Percentiles rank a stretch among this genome's conserved stretches.
Conservation (phyloP, 2,797 vertebrate genomes). For the Erethizon dorsatum region DNA sequence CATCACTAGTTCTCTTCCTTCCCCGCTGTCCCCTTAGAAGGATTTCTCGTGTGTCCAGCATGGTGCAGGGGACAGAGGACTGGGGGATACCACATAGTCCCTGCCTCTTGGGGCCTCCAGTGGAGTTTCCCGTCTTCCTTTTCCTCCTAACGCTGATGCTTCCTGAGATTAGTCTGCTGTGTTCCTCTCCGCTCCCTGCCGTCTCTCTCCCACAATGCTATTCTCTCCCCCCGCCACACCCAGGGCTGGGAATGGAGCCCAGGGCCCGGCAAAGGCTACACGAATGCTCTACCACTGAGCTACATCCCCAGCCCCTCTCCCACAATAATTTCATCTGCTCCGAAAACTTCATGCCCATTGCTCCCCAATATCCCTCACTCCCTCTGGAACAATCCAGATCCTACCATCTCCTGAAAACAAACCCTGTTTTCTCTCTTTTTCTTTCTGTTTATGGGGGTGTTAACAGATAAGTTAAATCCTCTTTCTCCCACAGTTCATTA, state of each 20-base stretch:
- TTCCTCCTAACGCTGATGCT: neutral
- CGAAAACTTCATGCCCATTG: neutral
- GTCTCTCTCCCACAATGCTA: neutral
- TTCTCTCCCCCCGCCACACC: neutral
- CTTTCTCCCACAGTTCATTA: neutral
- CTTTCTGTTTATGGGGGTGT: neutral
- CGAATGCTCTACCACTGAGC: neutral
- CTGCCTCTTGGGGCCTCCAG: neutral
- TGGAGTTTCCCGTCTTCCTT: neutral
- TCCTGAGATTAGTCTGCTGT: neutral
- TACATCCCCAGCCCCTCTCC: neutral
- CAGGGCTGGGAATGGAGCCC: neutral
- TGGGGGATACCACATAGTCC: neutral
- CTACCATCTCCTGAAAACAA: constrained; percentile 33
- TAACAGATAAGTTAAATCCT: neutral
- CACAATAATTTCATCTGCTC: neutral
- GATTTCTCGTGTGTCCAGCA: neutral
- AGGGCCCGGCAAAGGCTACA: neutral
- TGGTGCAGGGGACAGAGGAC: neutral
- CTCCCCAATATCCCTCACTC: neutral
- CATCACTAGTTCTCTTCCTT: neutral
- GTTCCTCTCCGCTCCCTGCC: neutral
- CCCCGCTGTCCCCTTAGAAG: neutral
- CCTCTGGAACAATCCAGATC: neutral
- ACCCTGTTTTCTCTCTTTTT: neutral